Conservation (phyloP, 2,888 invertebrate species). For the Apodemia duryi region DNA sequence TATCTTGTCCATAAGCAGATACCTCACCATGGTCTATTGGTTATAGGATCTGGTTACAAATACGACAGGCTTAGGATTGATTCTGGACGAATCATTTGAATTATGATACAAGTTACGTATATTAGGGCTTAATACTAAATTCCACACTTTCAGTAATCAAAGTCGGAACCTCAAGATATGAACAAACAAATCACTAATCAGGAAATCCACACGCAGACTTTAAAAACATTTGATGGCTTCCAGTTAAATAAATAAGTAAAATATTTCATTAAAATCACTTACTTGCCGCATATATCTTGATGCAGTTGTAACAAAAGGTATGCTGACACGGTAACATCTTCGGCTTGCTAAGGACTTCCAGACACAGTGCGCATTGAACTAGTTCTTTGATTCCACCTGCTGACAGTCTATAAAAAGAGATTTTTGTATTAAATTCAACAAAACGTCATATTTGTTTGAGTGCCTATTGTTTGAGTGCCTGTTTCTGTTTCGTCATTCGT, state of each 20-base stretch:
- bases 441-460: too few species aligned
- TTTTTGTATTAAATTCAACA: neutral
- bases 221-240: neutral
- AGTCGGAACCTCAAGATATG: neutral
- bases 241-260: too few species aligned
- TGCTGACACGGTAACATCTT: slow-evolving; percentile 84
- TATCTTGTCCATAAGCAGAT: too few species aligned
- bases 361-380: slow-evolving; percentile 80
- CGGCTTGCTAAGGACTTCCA: slow-evolving; percentile 76
- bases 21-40: neutral
- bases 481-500: too few species aligned
- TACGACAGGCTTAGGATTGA: too few species aligned
- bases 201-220: neutral
- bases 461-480: too few species aligned
- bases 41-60: neutral
- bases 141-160: neutral
- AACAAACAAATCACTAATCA: neutral
- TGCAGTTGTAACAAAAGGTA: slow-evolving; percentile 81
- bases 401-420: slow-evolving; percentile 40
- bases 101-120: too few species aligned
- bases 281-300: slow-evolving; percentile 70
- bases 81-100: too few species aligned
- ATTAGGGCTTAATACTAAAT: too few species aligned
- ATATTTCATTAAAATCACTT: slow-evolving; percentile 15
- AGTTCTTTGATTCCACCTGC: slow-evolving; percentile 77